These are phyloP conservation scores for Xenopus borealis DNA, from an alignment of 2,113 vertebrate species.

Conservation along the genomic window DNA sequence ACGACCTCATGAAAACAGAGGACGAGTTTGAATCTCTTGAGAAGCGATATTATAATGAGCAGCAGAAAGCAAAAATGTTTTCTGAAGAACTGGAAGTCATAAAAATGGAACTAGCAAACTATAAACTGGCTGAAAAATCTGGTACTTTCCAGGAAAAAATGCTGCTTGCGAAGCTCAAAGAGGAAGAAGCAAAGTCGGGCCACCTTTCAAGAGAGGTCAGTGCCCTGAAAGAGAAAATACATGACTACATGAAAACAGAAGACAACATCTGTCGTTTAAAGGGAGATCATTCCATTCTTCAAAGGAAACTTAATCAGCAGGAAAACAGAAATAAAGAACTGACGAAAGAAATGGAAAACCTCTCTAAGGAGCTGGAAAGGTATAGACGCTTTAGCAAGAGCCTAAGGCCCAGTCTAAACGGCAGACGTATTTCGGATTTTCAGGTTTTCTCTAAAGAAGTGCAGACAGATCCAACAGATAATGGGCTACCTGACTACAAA, in stretches of 20 bases:
- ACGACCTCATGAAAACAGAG: constrained; percentile 87
- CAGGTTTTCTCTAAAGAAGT: constrained; percentile 89
- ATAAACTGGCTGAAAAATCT: constrained; percentile 87
- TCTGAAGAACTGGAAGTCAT: constrained; percentile 84
- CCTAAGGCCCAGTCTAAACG: constrained; percentile 80
- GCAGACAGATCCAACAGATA: constrained; percentile 83
- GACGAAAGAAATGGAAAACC: constrained; percentile 87
- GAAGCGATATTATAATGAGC: constrained; percentile 76
- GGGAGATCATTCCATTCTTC: constrained; percentile 81
- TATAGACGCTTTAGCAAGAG: constrained; percentile 89
- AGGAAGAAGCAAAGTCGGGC: constrained; percentile 89
- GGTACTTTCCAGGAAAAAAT: constrained; percentile 85
- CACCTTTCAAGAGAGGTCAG: constrained; percentile 87
- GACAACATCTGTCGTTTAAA: constrained; percentile 83
- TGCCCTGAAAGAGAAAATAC: constrained; percentile 92
- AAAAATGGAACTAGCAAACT: constrained; percentile 82
- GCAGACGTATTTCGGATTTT: constrained; percentile 87
- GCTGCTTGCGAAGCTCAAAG: constrained; percentile 85
- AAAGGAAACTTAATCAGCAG: constrained; percentile 88
- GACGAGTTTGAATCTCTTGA: constrained; percentile 87
- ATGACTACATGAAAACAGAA: constrained; percentile 88
- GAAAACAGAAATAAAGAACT: constrained; percentile 91
- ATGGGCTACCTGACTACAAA: constrained; percentile 74
- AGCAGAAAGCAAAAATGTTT: constrained; percentile 78
- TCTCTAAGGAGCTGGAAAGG: constrained; percentile 86